Evolutionary conservation across 2,888 invertebrate genomes (phyloP).

Genomic region (Phengaris alcon): DNA sequence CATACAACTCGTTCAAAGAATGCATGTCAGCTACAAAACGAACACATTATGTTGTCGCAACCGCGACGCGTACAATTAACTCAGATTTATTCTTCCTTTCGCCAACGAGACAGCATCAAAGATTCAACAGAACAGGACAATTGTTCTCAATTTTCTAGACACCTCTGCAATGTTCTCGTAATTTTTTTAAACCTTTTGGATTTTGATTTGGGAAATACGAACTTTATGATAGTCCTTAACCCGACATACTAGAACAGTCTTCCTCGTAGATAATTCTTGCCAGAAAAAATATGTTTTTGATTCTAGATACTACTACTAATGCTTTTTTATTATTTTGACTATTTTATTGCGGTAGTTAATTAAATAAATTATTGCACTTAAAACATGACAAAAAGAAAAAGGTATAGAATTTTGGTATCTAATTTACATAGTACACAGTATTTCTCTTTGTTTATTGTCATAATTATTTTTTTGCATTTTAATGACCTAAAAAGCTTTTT

Average conservation of each 20-base stretch:
- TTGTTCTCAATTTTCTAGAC: conserved; percentile 76
- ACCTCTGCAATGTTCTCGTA: conserved; percentile 68
- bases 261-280: background rate
- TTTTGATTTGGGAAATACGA: conserved; percentile 60
- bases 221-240: background rate
- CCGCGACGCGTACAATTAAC: conserved; percentile 70
- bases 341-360: background rate
- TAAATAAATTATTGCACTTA: background rate
- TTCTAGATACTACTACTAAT: background rate
- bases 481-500: background rate
- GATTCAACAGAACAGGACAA: conserved; percentile 69
- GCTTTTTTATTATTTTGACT: background rate
- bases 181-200: conserved; percentile 62
- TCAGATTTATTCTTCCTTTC: conserved; percentile 72
- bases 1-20: conserved; percentile 59
- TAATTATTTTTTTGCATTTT: background rate
- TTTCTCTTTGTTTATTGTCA: background rate
- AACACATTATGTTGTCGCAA: conserved; percentile 70
- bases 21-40: conserved; percentile 64
- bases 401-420: background rate
- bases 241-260: background rate
- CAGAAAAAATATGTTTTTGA: background rate
- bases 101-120: conserved; percentile 69
- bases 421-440: conserved; percentile 11
- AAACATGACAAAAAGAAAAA: background rate